These are phyloP conservation scores for Drosophila paulistorum DNA, from an alignment of 1,140 invertebrate genomes.

Conservation along the genomic window DNA sequence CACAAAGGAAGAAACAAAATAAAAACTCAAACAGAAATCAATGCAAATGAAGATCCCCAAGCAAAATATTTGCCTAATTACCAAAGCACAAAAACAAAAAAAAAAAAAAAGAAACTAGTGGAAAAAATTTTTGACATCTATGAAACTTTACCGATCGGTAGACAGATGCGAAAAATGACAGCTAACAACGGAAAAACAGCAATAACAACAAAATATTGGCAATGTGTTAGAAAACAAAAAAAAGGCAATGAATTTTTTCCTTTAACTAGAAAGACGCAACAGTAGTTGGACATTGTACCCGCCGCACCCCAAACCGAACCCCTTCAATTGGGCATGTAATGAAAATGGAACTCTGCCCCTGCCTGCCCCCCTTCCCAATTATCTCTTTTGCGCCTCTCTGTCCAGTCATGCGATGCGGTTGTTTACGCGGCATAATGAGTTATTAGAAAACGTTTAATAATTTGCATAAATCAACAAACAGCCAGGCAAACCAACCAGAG, in stretches of 20 bases:
- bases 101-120: conserved; percentile 46
- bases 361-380: neutral
- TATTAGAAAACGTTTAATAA: conserved; percentile 82
- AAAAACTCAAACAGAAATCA: conserved; percentile 31
- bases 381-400: conserved; percentile 26
- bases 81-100: conserved; percentile 55
- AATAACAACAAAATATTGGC: conserved; percentile 25
- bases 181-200: conserved; percentile 69
- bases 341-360: conserved; percentile 49
- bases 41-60: conserved; percentile 56
- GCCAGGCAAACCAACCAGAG: conserved; percentile 11
- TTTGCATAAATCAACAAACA: conserved; percentile 77
- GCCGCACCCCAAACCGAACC: conserved; percentile 16
- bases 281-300: conserved; percentile 46
- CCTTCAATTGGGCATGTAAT: conserved; percentile 66
- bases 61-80: conserved; percentile 76
- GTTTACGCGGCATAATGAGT: conserved; percentile 81
- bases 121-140: conserved; percentile 43
- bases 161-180: conserved; percentile 77
- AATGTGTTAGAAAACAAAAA: conserved; percentile 64
- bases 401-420: conserved; percentile 68
- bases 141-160: conserved; percentile 62
- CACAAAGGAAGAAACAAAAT: conserved; percentile 49
- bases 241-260: conserved; percentile 4
- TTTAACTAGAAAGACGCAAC: conserved; percentile 58